Percentiles rank a stretch among this genome's conserved stretches.
Conservation (phyloP, 1,140 invertebrate genomes). For the Tetramorium alpestre region DNA sequence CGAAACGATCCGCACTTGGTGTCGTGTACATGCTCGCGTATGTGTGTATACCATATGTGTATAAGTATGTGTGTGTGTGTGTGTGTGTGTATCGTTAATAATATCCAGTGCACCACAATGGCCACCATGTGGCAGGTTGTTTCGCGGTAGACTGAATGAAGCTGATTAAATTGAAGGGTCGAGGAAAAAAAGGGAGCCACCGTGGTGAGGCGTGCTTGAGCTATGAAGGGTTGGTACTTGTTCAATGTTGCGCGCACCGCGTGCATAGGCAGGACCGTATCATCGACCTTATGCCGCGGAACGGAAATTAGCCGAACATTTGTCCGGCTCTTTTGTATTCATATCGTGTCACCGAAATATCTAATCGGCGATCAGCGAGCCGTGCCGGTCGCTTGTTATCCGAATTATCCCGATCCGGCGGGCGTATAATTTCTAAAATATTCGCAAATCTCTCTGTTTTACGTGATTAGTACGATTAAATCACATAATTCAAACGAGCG, state of each 20-base stretch:
- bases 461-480: slow-evolving; percentile 32
- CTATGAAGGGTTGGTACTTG: slow-evolving; percentile 73
- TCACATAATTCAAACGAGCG: slow-evolving; percentile 11
- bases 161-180: slow-evolving; percentile 80
- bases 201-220: slow-evolving; percentile 58
- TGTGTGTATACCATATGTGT: too few relatives aligned
- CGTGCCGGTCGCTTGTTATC: neutral
- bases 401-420: neutral
- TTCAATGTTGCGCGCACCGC: slow-evolving; percentile 64
- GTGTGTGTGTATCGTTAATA: slow-evolving; percentile 67
- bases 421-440: slow-evolving; percentile 43
- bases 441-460: slow-evolving; percentile 39
- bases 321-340: slow-evolving; percentile 23
- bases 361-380: neutral
- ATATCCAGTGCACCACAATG: slow-evolving; percentile 71
- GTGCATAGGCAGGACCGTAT: slow-evolving; percentile 42
- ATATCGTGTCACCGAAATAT: slow-evolving; percentile 11
- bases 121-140: slow-evolving; percentile 81
- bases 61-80: neutral
- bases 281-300: slow-evolving; percentile 40
- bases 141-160: slow-evolving; percentile 80
- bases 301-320: slow-evolving; percentile 45
- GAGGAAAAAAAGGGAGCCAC: slow-evolving; percentile 59
- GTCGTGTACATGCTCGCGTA: neutral
- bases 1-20: slow-evolving; percentile 60